These are phyloP conservation scores for Cinclus cinclus DNA, from an alignment of 2,113 vertebrate species.

Conservation along the genomic window DNA sequence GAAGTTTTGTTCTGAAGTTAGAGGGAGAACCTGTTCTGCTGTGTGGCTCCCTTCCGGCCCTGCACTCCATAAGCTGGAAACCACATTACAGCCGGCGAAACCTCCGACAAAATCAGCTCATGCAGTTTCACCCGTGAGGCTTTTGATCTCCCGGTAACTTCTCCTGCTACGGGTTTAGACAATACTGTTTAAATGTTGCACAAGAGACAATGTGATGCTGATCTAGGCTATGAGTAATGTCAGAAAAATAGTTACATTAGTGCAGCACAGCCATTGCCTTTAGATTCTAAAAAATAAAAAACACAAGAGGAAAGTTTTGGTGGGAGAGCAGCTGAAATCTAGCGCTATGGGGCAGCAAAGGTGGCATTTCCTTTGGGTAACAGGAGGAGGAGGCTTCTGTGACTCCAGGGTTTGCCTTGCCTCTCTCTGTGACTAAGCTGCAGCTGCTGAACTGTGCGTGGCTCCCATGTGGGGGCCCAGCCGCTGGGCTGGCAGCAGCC, in stretches of 20 bases:
- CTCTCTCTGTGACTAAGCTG: background rate
- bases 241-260: background rate
- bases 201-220: background rate
- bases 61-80: background rate
- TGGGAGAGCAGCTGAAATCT: background rate
- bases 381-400: background rate
- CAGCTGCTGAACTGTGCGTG: background rate
- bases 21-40: background rate
- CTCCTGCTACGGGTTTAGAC: background rate
- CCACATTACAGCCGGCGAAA: background rate
- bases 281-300: background rate
- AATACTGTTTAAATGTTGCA: background rate
- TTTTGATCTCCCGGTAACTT: background rate
- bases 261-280: background rate
- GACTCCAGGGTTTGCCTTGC: background rate
- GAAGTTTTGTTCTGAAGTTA: background rate
- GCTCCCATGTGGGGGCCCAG: background rate
- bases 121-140: background rate
- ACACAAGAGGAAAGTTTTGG: rapidly evolving
- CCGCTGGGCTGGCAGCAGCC: background rate
- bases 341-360: rapidly evolving
- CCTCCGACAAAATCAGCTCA: background rate
- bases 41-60: background rate
- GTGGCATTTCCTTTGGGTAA: background rate
- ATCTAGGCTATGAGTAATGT: background rate